These are phyloP conservation scores for Trichonephila clavipes DNA, from an alignment of 1,140 invertebrate species.

Conservation along the genomic window DNA sequence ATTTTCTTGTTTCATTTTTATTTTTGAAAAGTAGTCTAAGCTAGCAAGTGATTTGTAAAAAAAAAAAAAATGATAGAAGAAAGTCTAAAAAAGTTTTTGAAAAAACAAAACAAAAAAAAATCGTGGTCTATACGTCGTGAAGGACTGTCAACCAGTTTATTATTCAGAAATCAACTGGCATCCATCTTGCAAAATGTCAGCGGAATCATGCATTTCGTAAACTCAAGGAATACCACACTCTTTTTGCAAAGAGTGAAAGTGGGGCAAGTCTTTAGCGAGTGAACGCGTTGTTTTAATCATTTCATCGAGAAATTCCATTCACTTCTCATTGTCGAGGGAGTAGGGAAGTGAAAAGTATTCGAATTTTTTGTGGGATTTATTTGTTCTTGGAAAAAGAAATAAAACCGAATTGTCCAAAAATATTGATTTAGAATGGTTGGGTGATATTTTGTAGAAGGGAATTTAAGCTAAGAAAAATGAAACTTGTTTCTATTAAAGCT, in stretches of 20 bases:
- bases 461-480: no score
- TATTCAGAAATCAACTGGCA: slow-evolving; percentile 36
- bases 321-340: not conserved
- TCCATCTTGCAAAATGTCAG: slow-evolving; percentile 34
- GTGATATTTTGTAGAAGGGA: no score
- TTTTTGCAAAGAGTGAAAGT: not conserved
- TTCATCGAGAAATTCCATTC: not conserved
- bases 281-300: slow-evolving; percentile 5
- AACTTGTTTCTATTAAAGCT: no score
- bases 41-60: slow-evolving; percentile 21
- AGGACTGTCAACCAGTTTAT: slow-evolving; percentile 34
- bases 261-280: not conserved
- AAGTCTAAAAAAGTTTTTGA: not conserved
- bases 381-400: not conserved
- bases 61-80: not conserved
- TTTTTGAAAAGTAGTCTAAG: not conserved
- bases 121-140: not conserved
- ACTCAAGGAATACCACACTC: not conserved
- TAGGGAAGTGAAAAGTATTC: not conserved
- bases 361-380: not conserved
- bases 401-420: not conserved
- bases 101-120: not conserved
- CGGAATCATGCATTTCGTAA: slow-evolving; percentile 34
- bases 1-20: not conserved
- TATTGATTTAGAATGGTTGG: no score